phyloP scores from a whole-genome alignment of 2,888 invertebrate genomes.

The Lepetodrilus schrolli region DNA sequence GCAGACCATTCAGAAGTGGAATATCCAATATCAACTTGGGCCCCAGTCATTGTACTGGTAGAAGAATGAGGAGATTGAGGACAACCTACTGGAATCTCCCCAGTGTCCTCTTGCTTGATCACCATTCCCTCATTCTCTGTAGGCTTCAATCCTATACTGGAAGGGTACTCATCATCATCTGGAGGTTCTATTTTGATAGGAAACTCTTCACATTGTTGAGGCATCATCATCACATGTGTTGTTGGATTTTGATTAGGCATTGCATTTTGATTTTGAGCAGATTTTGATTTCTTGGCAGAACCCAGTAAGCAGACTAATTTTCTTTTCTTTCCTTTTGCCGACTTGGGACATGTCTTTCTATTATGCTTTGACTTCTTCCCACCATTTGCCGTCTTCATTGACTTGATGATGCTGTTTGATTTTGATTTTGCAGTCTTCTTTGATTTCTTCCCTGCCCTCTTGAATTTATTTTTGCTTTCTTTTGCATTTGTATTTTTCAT shows the following conservation, averaged over 20 bases:
- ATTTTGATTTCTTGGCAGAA: neutral
- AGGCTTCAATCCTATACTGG: neutral
- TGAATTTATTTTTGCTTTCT: neutral
- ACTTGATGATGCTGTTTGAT: neutral
- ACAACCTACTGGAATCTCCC: neutral
- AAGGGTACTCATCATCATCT: neutral
- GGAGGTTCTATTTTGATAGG: constrained; percentile 4
- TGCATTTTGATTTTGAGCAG: neutral
- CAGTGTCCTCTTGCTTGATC: neutral
- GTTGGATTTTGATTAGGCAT: neutral
- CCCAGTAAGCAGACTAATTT: neutral
- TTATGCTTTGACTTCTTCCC: neutral
- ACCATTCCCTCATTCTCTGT: neutral
- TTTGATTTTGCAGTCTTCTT: neutral
- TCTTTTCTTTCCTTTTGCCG: neutral
- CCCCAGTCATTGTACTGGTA: too few relatives aligned
- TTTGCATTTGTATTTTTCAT: neutral
- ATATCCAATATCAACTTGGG: too few relatives aligned
- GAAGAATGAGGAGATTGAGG: neutral
- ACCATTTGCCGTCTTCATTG: neutral
- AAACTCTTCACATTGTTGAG: neutral
- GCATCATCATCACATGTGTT: neutral
- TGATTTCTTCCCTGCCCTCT: neutral
- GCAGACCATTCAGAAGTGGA: neutral
- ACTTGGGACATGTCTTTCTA: neutral